Base-by-base conservation (phyloP, 2,888 invertebrate species). In the Limnephilus auricula region DNA sequence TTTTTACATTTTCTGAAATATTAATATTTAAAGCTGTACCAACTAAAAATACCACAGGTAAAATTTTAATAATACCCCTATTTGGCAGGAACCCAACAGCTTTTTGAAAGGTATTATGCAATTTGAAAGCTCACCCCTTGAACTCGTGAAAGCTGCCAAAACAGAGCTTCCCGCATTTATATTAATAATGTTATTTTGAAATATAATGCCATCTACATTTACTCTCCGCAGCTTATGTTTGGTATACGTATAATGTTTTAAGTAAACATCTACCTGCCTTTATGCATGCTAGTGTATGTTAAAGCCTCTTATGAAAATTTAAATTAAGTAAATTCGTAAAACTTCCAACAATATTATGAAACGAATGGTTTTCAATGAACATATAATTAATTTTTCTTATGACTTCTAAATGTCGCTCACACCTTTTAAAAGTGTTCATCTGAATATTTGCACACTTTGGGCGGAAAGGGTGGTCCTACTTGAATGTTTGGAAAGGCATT, bases 81-180 rank as follows among this genome's bases (percentile, higher is more conserved):
- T 31, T 80, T 80, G 80, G 80, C 80, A 32, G 80, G 32, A 80
- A 80, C 80, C 65, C 65, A 65, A 65, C 65, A 25, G 65, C 65
- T 65, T 65, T 65, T 25, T 2, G 1, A n/a, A 25, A 65, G 65
- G 25, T 25, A 25, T 65, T 65, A 65, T 65, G 65, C 25, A 65
- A 65, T 65, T 65, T 65, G n/a, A n/a, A 25, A 65, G 25, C 65
- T 65, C 65, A 65, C 65, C 65, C 65, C 65, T 25, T 25, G 25
- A 65, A 65, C n/a, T 65, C 25, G 6, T 6, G 65, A 65, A 50
- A 65, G 65, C 65, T 65, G 65, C 65, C 65, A 65, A 65, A 65
- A 65, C 65, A 9, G 65, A 65, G 65, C 65, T 65, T 65, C 25
- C 65, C 25, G 9, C 65, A n/a, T 65, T 65, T 65, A 65, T 65